Base-by-base conservation (phyloP, 1,140 invertebrate genomes). In the Teleogryllus occipitalis region DNA sequence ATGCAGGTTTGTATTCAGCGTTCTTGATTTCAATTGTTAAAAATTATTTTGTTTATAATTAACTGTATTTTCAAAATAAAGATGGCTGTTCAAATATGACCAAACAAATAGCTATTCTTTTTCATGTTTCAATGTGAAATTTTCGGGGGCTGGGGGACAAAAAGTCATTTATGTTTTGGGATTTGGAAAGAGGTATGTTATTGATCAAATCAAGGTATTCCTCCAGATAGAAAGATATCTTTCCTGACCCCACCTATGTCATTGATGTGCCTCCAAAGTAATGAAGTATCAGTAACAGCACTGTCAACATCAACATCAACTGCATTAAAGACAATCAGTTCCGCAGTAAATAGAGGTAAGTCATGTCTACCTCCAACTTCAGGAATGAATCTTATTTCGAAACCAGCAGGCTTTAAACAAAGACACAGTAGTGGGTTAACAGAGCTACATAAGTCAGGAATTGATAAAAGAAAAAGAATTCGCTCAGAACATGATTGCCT, bases 401-500 rank as follows among this genome's bases (percentile, higher is more conserved):
- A 65, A 10, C 0, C 54, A 14, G 10, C 10, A 18, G 54, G 54
- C 54, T 65, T 65, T 65, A 65, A 65, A 18, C 54, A 7, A 10
- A 65, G 54, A 65, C 54, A 65, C 18, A 65, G 54, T 65, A 65
- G 54, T 65, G 54, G 54, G 3, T 14, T 65, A 14, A 14, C 54
- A 18, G 2, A 65, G 54, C 54, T 7, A 14, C 18, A 10, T 65
- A 65, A 3, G 10, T 65, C 54, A 14, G 10, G 10, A 14, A 18
- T 65, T 65, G 54, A 65, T 14, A 65, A 65, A 65, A 10, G 54
- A 65, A 65, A 65, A 18, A 2, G 76, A 15, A 77, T 47, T 8
- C 39, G 76, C 8, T 77, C 76, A 47, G 76, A 77, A 48, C 46
- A 77, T 21, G 48, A 77, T n/a, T 48, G 76, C 8, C 47, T 48